Evolutionary conservation across 23 tunicate genomes (phyloP), one percentile per base, ranked within the genome.

Genomic region (Aplidium turbinatum): DNA sequence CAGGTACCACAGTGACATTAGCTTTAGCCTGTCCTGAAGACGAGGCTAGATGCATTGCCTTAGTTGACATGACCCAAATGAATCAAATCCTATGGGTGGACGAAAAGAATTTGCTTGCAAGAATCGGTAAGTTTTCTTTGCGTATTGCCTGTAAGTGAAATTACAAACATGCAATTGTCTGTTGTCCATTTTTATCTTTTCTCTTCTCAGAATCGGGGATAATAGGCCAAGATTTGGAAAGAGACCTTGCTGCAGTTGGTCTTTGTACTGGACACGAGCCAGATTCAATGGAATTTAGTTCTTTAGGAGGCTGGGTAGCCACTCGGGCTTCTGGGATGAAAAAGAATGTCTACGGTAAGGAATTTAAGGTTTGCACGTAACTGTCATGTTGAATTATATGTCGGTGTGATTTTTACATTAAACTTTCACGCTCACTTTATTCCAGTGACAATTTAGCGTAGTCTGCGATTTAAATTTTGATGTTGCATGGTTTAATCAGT

Each of bases 291-390:
- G 97, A 91, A 64, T 91, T 91, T 63, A 84, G 91, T 47, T 85
- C 97, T 19, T 57, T 91, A 2, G 97, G 97, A 3, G 97, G 97
- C 25, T 91, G 97, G 97, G 97, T 91, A 23, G 97, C 97, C 3
- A 91, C 97, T 3, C 78, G 97, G 50, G 97, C 97, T 19, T 84
- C 91, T n/a, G 97, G 97, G 18, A 91, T 91, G 97, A 84, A 82
- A 62, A 91, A 91, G 65, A 91, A 91, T 66, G 75, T 91, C 27
- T 91, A 91, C 54, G 97, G 91, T 85, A 63, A 52, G n/a, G n/a
- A n/a, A n/a, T n/a, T n/a, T n/a, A n/a, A n/a, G n/a, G n/a, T n/a
- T n/a, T n/a, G n/a, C n/a, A n/a, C n/a, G n/a, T n/a, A n/a, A n/a
- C n/a, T n/a, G n/a, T n/a, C n/a, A n/a, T n/a, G n/a, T n/a, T n/a